phyloP scores from a whole-genome alignment of 2,888 invertebrate genomes.

The Gastrophysa polygoni region DNA sequence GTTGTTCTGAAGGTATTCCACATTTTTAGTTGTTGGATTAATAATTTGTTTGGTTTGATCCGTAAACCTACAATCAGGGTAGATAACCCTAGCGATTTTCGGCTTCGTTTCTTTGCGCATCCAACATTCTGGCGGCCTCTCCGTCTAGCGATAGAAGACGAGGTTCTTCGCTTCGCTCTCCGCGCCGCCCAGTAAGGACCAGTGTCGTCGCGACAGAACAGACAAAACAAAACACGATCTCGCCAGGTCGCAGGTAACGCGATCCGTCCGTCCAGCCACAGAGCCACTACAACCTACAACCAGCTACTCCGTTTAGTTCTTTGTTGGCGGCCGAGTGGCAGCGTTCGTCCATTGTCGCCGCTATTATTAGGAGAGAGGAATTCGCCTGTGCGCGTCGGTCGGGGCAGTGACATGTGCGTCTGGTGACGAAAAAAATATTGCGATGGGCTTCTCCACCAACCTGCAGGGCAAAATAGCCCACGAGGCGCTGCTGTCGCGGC shows the following conservation, averaged over 20 bases:
- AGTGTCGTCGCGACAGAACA: conserved; percentile 4
- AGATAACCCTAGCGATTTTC: too few species aligned
- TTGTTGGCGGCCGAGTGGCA: background rate
- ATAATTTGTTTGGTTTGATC: too few species aligned
- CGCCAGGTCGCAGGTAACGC: conserved; percentile 11
- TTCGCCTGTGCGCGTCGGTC: conserved; percentile 9
- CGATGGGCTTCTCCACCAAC: conserved; percentile 85
- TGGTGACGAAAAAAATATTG: conserved; percentile 4
- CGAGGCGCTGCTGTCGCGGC: conserved; percentile 86
- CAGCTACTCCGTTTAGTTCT: background rate
- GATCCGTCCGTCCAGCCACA: background rate
- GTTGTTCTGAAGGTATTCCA: too few species aligned
- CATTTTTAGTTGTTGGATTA: too few species aligned
- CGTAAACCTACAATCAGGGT: too few species aligned
- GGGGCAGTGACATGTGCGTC: background rate
- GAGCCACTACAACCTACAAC: too few species aligned
- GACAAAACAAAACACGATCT: conserved; percentile 24
- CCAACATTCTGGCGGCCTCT: too few species aligned
- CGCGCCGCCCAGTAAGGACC: too few species aligned
- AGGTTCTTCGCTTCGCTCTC: background rate
- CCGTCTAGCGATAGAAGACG: too few species aligned
- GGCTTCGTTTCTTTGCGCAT: too few species aligned
- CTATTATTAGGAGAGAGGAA: too few species aligned
- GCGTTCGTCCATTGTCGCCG: background rate
- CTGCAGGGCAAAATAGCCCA: conserved; percentile 89